phyloP scores from a whole-genome alignment of 2,888 invertebrate species.

The Ornithoptera alexandrae region DNA sequence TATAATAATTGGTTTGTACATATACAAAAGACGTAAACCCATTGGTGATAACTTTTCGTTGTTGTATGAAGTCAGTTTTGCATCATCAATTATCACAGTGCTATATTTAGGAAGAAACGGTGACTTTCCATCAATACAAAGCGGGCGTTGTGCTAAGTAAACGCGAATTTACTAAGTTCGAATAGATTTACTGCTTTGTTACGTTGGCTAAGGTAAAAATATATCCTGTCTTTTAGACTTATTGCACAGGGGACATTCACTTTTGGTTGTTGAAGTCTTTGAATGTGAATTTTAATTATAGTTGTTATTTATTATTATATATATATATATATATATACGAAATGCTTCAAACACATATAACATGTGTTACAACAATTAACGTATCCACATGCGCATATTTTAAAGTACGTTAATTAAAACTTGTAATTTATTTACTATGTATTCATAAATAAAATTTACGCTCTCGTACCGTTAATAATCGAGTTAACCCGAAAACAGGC shows the following conservation, averaged over 20 bases:
- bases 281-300: not conserved
- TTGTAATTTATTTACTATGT: no score
- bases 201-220: not conserved
- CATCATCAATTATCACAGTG: constrained; percentile 51
- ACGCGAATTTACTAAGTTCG: constrained; percentile 1
- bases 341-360: not conserved
- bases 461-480: no score
- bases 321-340: not conserved
- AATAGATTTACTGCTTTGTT: not conserved
- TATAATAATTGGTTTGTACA: not conserved
- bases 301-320: not conserved
- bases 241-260: no score
- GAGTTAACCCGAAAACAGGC: not conserved
- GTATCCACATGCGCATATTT: not conserved
- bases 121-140: constrained; percentile 40
- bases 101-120: constrained; percentile 45
- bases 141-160: constrained; percentile 34
- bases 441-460: no score
- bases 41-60: constrained; percentile 9
- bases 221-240: not conserved
- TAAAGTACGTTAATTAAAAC: not conserved
- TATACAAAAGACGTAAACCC: not conserved
- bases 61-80: constrained; percentile 41
- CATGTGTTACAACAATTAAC: no score
- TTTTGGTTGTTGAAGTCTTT: no score